A percentile compares a stretch with the other conserved stretches of the same genome.
Conservation (phyloP, 2,113 vertebrate species). For the Dromaius novaehollandiae region DNA sequence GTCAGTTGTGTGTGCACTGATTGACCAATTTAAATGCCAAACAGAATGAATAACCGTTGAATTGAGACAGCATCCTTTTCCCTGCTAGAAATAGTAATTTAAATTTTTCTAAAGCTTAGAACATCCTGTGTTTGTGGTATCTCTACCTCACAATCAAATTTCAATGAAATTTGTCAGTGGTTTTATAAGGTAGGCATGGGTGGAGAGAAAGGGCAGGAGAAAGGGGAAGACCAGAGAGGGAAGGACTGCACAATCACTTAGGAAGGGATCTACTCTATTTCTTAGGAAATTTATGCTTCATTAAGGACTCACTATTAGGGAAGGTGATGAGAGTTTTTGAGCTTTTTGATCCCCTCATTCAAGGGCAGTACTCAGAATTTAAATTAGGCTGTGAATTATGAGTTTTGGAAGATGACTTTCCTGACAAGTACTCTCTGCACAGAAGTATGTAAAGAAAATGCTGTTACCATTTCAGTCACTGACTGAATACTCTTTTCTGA, state of each 20-base stretch:
- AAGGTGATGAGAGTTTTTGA: neutral
- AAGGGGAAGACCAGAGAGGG: neutral
- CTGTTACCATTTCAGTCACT: neutral
- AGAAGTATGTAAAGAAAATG: neutral
- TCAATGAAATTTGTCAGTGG: neutral
- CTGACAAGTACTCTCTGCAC: neutral
- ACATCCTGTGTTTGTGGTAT: neutral
- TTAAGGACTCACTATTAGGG: neutral
- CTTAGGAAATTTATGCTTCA: neutral
- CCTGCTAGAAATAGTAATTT: neutral
- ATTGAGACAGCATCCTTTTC: neutral
- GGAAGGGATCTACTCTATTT: neutral
- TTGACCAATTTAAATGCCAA: neutral
- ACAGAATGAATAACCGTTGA: neutral
- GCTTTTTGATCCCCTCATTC: neutral
- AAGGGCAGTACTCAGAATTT: neutral
- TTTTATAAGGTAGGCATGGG: neutral
- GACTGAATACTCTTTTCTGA: neutral
- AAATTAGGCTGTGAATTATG: neutral
- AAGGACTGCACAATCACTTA: neutral
- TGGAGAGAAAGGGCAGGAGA: neutral
- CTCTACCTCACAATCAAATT: neutral
- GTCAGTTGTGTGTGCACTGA: neutral
- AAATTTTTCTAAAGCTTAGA: neutral
- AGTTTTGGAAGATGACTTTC: neutral